Evolutionary conservation across 2,113 vertebrate genomes (phyloP).

Genomic region (Lepisosteus oculatus): DNA sequence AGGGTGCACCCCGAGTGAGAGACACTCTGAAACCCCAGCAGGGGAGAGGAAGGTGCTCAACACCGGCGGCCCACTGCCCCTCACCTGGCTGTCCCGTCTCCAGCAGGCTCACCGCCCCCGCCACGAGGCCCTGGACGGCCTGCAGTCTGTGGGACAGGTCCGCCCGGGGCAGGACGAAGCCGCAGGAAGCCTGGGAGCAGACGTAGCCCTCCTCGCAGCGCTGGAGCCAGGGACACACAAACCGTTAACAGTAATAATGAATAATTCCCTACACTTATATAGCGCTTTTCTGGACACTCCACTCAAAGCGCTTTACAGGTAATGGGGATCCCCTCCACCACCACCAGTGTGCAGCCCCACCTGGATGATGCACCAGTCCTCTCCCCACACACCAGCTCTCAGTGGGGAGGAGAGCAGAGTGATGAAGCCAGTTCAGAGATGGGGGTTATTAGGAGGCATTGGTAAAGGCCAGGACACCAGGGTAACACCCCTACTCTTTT

Average conservation of each 20-base stretch:
- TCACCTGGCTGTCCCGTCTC: conserved; percentile 55
- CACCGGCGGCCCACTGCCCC: neutral
- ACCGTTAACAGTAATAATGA: neutral
- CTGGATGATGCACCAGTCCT: too few species aligned
- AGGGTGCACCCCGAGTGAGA: neutral
- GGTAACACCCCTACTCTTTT: too few species aligned
- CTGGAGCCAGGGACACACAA: conserved; percentile 28
- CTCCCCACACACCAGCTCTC: too few species aligned
- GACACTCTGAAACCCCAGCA: neutral
- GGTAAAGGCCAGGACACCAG: too few species aligned
- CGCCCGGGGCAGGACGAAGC: conserved; percentile 23
- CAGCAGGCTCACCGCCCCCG: conserved; percentile 49
- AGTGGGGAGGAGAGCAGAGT: too few species aligned
- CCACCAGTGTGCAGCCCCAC: too few species aligned
- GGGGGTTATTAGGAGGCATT: too few species aligned
- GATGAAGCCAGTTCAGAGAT: too few species aligned
- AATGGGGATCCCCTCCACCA: too few species aligned
- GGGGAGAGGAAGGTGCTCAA: neutral
- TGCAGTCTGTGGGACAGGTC: conserved; percentile 46
- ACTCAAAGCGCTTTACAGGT: too few species aligned
- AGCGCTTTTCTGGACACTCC: too few species aligned
- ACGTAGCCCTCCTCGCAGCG: conserved; percentile 24
- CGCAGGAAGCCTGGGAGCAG: conserved; percentile 46
- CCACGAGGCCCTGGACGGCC: conserved; percentile 38
- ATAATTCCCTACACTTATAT: too few species aligned